phyloP scores from a whole-genome alignment of 2,888 invertebrate species.

The Adela reaumurella region DNA sequence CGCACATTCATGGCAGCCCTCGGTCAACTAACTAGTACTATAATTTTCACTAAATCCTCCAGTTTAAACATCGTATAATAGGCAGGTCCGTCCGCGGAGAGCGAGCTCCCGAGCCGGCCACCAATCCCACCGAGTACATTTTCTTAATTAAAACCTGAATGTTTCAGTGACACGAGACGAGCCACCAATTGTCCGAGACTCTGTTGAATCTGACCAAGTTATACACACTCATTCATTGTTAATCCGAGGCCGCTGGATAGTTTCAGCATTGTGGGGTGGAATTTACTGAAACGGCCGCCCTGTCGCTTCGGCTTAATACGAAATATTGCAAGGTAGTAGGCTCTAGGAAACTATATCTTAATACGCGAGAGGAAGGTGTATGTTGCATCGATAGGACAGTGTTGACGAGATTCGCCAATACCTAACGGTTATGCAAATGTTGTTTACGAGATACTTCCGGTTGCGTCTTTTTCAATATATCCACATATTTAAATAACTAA shows the following conservation, averaged over 20 bases:
- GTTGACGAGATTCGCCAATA: too few relatives aligned
- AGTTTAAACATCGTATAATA: not conserved
- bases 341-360: too few relatives aligned
- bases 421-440: too few relatives aligned
- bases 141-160: conserved; percentile 34
- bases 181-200: conserved; percentile 5
- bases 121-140: conserved; percentile 21
- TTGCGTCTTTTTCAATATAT: too few relatives aligned
- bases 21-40: too few relatives aligned
- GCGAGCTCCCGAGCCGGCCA: not conserved
- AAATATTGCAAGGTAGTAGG: conserved; percentile 22
- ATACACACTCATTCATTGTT: too few relatives aligned
- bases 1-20: too few relatives aligned
- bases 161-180: conserved; percentile 18
- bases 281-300: conserved; percentile 35
- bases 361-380: too few relatives aligned
- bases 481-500: too few relatives aligned
- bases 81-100: not conserved
- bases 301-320: conserved; percentile 31
- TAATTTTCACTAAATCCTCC: too few relatives aligned
- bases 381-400: too few relatives aligned
- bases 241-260: conserved; percentile 18
- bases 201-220: not conserved
- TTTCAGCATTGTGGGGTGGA: conserved; percentile 44
- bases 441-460: too few relatives aligned